These are phyloP conservation scores for Scaptomyza pallida DNA, from an alignment of 1,140 invertebrate genomes.

Conservation along the genomic window DNA sequence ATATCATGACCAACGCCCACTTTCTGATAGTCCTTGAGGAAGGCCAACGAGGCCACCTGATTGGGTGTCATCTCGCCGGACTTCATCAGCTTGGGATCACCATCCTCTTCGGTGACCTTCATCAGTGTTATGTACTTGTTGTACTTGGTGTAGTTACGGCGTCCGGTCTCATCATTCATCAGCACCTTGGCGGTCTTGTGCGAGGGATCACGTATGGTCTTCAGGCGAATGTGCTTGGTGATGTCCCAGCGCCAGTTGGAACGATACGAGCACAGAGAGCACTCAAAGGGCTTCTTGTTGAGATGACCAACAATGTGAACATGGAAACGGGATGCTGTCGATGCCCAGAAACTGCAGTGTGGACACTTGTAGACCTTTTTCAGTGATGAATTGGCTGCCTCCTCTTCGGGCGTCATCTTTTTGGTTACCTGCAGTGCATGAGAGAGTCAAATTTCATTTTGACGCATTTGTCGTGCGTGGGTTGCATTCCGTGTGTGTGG, in stretches of 20 bases:
- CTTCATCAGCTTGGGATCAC: conserved; percentile 83
- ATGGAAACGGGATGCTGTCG: conserved; percentile 95
- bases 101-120: conserved; percentile 84
- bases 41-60: conserved; percentile 80
- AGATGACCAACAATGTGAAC: conserved; percentile 96
- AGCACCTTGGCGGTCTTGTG: conserved; percentile 92
- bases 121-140: conserved; percentile 93
- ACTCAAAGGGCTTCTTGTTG: conserved; percentile 97
- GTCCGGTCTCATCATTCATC: conserved; percentile 95
- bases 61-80: conserved; percentile 84
- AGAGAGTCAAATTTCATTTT: conserved; percentile 84
- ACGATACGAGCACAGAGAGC: conserved; percentile 95
- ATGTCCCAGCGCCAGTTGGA: conserved; percentile 98
- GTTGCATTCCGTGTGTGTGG: conserved; percentile 6
- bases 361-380: conserved; percentile 94
- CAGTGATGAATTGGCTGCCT: conserved; percentile 83
- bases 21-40: conserved; percentile 77
- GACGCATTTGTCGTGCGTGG: conserved; percentile 72
- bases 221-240: conserved; percentile 96
- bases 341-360: conserved; percentile 95
- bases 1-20: conserved; percentile 68
- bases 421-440: conserved; percentile 84
- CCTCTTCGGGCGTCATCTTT: conserved; percentile 83
- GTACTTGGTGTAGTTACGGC: conserved; percentile 96
- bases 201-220: conserved; percentile 91